A percentile compares a stretch with the other conserved stretches of the same genome.
These are phyloP conservation scores for Drosophila borborema DNA, from an alignment of 2,888 invertebrate species.

Conservation along the genomic window DNA sequence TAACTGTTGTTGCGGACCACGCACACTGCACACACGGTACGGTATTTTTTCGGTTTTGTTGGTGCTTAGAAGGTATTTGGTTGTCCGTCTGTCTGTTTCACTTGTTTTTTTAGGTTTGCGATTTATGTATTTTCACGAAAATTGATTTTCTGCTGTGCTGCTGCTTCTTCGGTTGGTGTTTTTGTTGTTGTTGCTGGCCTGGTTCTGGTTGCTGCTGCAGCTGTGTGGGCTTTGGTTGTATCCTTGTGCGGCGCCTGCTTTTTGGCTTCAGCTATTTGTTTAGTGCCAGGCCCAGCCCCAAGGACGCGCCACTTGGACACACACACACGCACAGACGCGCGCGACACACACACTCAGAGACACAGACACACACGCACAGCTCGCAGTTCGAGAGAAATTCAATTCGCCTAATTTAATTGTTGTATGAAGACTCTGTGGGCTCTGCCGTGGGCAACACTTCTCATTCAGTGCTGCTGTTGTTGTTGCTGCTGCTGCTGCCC, in stretches of 20 bases:
- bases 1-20: slow-evolving; percentile 16
- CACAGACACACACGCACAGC: slow-evolving; percentile 26
- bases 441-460: slow-evolving; percentile 9
- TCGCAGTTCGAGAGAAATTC: slow-evolving; percentile 30
- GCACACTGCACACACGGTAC: slow-evolving; percentile 9
- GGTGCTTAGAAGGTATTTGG: slow-evolving; percentile 15
- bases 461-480: slow-evolving; percentile 12
- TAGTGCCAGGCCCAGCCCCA: slow-evolving; percentile 55
- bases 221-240: slow-evolving; percentile 19
- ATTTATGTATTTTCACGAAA: slow-evolving; percentile 65
- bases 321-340: slow-evolving; percentile 30
- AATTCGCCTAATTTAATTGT: slow-evolving; percentile 38
- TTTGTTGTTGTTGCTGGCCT: slow-evolving; percentile 58
- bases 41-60: slow-evolving; percentile 8
- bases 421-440: slow-evolving; percentile 8
- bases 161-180: slow-evolving; percentile 47
- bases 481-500: slow-evolving; percentile 11
- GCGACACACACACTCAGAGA: slow-evolving; percentile 30
- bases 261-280: slow-evolving; percentile 45
- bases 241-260: slow-evolving; percentile 58
- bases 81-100: slow-evolving; percentile 27
- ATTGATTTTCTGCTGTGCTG: slow-evolving; percentile 64
- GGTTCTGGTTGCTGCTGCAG: slow-evolving; percentile 44
- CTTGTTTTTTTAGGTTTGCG: slow-evolving; percentile 46
- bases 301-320: slow-evolving; percentile 68